These are phyloP conservation scores for Cynopterus brachyotis DNA, from an alignment of 2,113 vertebrate genomes.

Conservation along the genomic window DNA sequence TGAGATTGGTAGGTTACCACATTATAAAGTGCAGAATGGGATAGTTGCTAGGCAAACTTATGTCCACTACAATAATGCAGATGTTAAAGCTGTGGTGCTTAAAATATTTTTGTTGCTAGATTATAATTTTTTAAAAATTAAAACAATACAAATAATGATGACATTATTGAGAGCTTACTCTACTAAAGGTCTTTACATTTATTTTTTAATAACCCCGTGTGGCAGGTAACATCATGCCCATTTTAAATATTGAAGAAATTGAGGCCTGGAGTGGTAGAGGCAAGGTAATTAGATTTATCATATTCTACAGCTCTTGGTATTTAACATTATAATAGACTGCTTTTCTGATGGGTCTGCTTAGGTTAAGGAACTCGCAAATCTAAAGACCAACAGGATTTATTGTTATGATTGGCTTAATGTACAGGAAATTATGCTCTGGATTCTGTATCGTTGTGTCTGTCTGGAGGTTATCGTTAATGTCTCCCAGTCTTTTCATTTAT, in stretches of 20 bases:
- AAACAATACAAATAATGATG: not conserved
- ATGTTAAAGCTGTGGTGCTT: not conserved
- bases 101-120: conserved; percentile 20
- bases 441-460: conserved; percentile 1
- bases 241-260: conserved; percentile 37
- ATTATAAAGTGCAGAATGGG: not conserved
- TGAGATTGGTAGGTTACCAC: not conserved
- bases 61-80: not conserved
- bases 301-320: not conserved
- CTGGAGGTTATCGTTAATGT: not conserved
- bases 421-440: not conserved
- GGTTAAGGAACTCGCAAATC: not conserved
- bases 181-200: not conserved
- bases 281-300: not conserved
- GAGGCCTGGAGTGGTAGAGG: not conserved
- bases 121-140: not conserved
- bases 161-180: not conserved
- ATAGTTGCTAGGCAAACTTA: not conserved
- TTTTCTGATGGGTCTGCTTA: not conserved
- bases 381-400: conserved; percentile 16
- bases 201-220: not conserved
- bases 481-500: not conserved
- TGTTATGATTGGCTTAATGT: not conserved
- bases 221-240: not conserved
- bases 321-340: not conserved